phyloP scores from a whole-genome alignment of 2,888 invertebrate genomes.

The Pyrgus malvae region DNA sequence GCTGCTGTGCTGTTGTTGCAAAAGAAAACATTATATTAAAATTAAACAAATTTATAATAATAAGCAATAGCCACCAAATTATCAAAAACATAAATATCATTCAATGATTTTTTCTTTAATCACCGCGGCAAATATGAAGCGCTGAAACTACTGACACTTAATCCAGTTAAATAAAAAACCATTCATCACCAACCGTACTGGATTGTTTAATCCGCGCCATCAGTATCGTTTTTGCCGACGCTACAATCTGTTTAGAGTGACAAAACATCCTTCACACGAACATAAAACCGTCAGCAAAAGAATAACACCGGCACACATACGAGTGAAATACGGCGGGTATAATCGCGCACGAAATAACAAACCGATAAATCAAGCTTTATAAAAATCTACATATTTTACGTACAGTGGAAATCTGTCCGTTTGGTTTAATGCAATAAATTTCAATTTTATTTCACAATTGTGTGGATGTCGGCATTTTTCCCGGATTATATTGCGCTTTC shows the following conservation, averaged over 20 bases:
- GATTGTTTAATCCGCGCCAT: conserved; percentile 10
- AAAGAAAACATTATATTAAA: too few species aligned
- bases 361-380: conserved; percentile 30
- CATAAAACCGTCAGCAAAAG: conserved; percentile 25
- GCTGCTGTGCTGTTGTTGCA: too few species aligned
- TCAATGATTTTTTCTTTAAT: too few species aligned
- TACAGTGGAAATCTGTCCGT: conserved; percentile 26
- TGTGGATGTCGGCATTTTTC: background rate
- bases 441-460: conserved; percentile 21
- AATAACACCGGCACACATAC: conserved; percentile 25
- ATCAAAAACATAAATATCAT: too few species aligned
- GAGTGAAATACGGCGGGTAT: conserved; percentile 25
- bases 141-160: too few species aligned
- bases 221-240: conserved; percentile 20
- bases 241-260: conserved; percentile 27
- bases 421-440: conserved; percentile 27
- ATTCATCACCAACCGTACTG: conserved; percentile 7
- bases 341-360: conserved; percentile 32
- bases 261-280: conserved; percentile 27
- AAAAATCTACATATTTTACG: conserved; percentile 28
- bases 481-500: background rate
- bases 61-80: too few species aligned
- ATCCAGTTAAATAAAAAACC: background rate
- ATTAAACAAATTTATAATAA: too few species aligned
- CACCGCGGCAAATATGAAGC: too few species aligned